Percentiles rank a stretch among this genome's conserved stretches.
Conservation (phyloP, 2,888 invertebrate species). For the Rhimphoctona megacephalus region DNA sequence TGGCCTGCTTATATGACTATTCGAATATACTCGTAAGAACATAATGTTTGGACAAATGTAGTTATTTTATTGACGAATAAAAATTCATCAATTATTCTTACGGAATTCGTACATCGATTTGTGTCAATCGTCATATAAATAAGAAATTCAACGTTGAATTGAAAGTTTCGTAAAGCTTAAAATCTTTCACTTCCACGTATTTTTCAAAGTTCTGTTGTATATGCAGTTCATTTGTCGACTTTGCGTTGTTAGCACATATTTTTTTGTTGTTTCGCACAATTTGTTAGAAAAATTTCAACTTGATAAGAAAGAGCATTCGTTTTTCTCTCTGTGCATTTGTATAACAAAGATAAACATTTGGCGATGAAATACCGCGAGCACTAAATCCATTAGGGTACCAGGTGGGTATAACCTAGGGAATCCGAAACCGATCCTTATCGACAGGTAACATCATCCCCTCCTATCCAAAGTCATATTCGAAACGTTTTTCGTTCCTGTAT, state of each 20-base stretch:
- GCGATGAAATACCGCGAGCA: conserved; percentile 27
- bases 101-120: neutral
- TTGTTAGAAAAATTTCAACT: neutral
- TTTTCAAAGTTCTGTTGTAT: neutral
- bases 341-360: conserved; percentile 11
- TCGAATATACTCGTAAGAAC: conserved; percentile 12
- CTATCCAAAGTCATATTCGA: conserved; percentile 46
- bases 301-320: neutral
- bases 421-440: conserved; percentile 55
- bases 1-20: conserved; percentile 12
- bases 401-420: conserved; percentile 20
- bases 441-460: conserved; percentile 47
- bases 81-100: neutral
- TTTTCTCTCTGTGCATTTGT: neutral
- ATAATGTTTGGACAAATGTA: neutral
- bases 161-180: no score
- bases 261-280: neutral
- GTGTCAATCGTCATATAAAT: neutral
- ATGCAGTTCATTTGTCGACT: neutral
- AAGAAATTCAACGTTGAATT: neutral
- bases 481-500: conserved; percentile 49
- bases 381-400: conserved; percentile 21
- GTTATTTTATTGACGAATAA: neutral
- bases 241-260: neutral
- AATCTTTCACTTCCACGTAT: no score